Evolutionary conservation across 2,888 invertebrate genomes (phyloP), one percentile per base, ranked within the genome.

Genomic region (Disparrhopalites patrizii): DNA sequence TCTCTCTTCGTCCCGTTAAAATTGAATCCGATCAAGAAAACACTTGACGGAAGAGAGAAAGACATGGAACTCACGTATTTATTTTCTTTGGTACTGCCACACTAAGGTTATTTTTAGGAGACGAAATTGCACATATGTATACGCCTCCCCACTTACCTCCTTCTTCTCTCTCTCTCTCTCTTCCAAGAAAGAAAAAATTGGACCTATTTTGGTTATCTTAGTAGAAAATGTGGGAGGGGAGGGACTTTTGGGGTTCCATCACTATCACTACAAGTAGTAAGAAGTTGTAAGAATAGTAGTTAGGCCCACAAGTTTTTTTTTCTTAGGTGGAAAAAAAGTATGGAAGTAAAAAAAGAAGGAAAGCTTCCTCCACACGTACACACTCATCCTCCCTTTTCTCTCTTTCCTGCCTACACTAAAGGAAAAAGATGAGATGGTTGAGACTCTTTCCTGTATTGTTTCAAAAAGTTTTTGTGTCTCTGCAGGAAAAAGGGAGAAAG

Each of bases 381-480:
- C n/a, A 50, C 7, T 18, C 7, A 50, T 23, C 2, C 2, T 28
- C 3, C 47, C 25, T 47, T 47, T n/a, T 23, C 18, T 25, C 3
- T 10, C 36, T 36, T 36, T 36, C 36, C 36, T n/a, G n/a, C n/a
- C 7, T 33, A 33, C n/a, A 40, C 40, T 40, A 7, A 18, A 23
- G 20, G 43, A 43, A n/a, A 43, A 43, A 43, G 43, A 43, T 43
- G 43, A 43, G n/a, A 20, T 18, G 5, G 8, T n/a, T 18, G n/a
- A 43, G n/a, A 20, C 18, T 55, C 33, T 30, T 33, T 58, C 47
- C 58, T 58, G 58, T 65, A 65, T 65, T 65, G 65, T 60, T 65
- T 65, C 65, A 40, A 65, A 65, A 54, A n/a, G n/a, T n/a, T 65
- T 65, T 58, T 54, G 58, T 52, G 54, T 30, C 54, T 65, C 40